A percentile compares a stretch with the other conserved stretches of the same genome.
phyloP scores from a whole-genome alignment of 2,888 invertebrate genomes.

The Pyrocoelia pectoralis region DNA sequence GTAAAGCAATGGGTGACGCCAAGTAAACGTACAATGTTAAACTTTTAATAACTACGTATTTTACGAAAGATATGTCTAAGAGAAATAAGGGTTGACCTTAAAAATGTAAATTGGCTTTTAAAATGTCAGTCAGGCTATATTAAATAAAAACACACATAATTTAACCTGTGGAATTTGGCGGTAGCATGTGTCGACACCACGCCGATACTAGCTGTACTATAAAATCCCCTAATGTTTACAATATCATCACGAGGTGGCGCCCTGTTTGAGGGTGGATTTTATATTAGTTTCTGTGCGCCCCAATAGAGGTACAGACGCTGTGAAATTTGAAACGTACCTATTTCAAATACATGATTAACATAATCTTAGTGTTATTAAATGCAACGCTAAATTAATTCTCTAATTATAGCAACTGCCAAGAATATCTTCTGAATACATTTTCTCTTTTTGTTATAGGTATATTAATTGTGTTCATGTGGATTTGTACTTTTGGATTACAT shows the following conservation, averaged over 20 bases:
- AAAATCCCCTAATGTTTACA: constrained; percentile 28
- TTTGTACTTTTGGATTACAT: constrained; percentile 11
- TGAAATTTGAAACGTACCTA: background rate
- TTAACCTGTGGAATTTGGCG: constrained; percentile 15
- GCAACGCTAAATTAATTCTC: background rate
- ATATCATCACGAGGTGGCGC: constrained; percentile 39
- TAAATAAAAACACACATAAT: background rate
- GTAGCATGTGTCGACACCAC: constrained; percentile 33
- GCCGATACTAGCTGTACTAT: constrained; percentile 39
- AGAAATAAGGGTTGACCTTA: constrained; percentile 21
- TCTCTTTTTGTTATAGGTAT: constrained; percentile 7
- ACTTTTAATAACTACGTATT: background rate
- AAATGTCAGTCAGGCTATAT: background rate
- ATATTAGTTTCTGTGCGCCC: constrained; percentile 14
- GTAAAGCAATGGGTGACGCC: constrained; percentile 38
- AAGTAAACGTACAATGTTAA: constrained; percentile 22
- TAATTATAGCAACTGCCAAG: background rate
- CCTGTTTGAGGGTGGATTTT: constrained; percentile 33
- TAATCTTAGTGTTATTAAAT: background rate
- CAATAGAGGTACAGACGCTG: constrained; percentile 30
- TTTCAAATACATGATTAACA: background rate
- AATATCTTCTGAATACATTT: background rate
- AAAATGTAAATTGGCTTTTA: background rate
- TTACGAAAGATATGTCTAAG: background rate
- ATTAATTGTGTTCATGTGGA: constrained; percentile 12